These are phyloP conservation scores for Dromiciops gliroides DNA, from an alignment of 2,113 vertebrate genomes.

Conservation along the genomic window DNA sequence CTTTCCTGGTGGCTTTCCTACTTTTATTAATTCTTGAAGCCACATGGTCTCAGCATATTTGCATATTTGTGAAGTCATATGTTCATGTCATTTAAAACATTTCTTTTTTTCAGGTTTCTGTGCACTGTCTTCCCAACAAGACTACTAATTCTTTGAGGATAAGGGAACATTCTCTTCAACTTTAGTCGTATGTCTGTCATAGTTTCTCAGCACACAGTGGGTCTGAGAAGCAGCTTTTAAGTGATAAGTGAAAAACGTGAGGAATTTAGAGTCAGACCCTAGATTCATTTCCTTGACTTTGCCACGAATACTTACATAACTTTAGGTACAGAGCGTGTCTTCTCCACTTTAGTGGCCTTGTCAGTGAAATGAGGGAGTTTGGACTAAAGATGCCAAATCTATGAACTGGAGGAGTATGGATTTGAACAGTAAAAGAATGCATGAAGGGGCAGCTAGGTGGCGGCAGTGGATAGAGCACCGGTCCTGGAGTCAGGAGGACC, in stretches of 20 bases:
- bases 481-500: too few relatives aligned
- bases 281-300: neutral
- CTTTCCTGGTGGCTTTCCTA: neutral
- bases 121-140: neutral
- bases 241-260: neutral
- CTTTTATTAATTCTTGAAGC: neutral
- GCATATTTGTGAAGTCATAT: neutral
- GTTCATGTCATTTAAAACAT: neutral
- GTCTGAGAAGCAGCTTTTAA: neutral
- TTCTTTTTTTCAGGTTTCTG: neutral
- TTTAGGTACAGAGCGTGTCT: neutral
- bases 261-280: neutral
- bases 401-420: too few relatives aligned
- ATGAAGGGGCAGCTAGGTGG: too few relatives aligned
- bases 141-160: neutral
- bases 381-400: too few relatives aligned
- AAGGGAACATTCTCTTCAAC: neutral
- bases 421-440: too few relatives aligned
- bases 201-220: neutral
- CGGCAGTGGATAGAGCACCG: too few relatives aligned
- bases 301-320: neutral
- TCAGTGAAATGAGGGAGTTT: too few relatives aligned
- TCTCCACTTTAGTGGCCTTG: neutral
- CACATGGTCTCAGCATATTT: conserved; percentile 7
- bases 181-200: neutral